Evolutionary conservation across 2,888 invertebrate genomes (phyloP), one percentile per base, ranked within the genome.

Genomic region (Drepana falcataria): DNA sequence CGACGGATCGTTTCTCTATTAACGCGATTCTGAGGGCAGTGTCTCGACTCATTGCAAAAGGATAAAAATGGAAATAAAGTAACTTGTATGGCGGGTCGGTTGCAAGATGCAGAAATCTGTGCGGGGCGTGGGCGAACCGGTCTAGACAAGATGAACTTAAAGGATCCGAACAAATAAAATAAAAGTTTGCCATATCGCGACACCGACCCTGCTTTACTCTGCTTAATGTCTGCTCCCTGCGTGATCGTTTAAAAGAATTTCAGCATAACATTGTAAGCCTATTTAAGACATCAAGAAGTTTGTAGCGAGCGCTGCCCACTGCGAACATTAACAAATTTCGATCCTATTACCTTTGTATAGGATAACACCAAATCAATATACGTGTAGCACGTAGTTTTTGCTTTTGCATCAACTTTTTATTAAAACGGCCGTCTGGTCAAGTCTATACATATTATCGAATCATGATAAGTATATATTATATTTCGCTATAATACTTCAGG

Each of bases 61-160:
- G 79, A 85, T 85, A 83, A 87, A 89, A 90, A 87, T 72, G 76
- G 78, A 82, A 79, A 83, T 85, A 85, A 87, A 86, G 82, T 81
- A 85, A 88, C 84, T 87, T 82, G 89, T 85, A 84, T 80, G 86
- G 86, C 82, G 79, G 79, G 87, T 82, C 75, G 82, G 85, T 84
- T 85, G 85, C 86, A 83, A 87, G 88, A 88, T 88, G 90, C 89
- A 89, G 88, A 89, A 90, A 91, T 90, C 90, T 87, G 87, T 87
- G 85, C 86, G 82, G 75, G 75, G 68, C 75, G 79, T 83, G 81
- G 81, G 82, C 76, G 81, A 87, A 91, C 90, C 90, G 90, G 90
- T 91, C 89, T 85, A 86, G 86, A 88, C 87, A 73, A 84, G 87
- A 84, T 88, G 89, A 89, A 89, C 90, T 88, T 88, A 86, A 87